Percentiles rank a stretch among this genome's conserved stretches.
These are phyloP conservation scores for Diadromus collaris DNA, from an alignment of 2,888 invertebrate species.

Conservation along the genomic window DNA sequence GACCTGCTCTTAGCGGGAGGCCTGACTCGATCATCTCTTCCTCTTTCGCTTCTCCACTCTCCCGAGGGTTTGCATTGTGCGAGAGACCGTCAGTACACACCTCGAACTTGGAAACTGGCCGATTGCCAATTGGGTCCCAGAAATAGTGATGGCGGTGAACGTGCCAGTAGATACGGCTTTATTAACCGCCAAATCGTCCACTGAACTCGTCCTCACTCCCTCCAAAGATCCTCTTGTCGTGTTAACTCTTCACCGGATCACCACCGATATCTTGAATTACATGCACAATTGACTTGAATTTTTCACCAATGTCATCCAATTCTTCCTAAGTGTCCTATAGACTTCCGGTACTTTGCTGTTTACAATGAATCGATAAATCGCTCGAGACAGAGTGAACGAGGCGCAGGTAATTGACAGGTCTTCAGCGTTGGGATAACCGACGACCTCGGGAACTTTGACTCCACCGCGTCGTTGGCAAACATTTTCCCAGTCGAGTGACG, in stretches of 20 bases:
- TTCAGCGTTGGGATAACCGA: not conserved
- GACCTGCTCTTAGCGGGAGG: slow-evolving; percentile 10
- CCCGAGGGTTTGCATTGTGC: slow-evolving; percentile 41
- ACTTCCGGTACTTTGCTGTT: not conserved
- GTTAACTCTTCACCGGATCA: not conserved
- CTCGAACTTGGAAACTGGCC: slow-evolving; percentile 68
- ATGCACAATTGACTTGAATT: not conserved
- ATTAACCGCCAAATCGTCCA: slow-evolving; percentile 1
- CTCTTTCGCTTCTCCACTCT: slow-evolving; percentile 9
- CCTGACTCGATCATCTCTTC: slow-evolving; percentile 12
- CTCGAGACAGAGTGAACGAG: not conserved
- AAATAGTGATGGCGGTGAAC: slow-evolving; percentile 22
- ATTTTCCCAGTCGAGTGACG: not conserved
- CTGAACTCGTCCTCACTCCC: not conserved
- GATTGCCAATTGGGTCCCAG: slow-evolving; percentile 65
- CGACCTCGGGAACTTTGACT: slow-evolving; percentile 4
- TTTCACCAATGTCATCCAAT: not conserved
- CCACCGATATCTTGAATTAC: not conserved
- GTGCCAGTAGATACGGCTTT: slow-evolving; percentile 16
- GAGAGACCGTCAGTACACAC: slow-evolving; percentile 31
- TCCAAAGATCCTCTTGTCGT: not conserved
- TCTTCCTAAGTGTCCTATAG: not conserved
- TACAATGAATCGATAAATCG: not conserved
- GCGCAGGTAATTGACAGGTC: not conserved
- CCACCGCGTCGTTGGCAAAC: not conserved